phyloP scores from a whole-genome alignment of 1,140 invertebrate species.

The Psilanteris sp. region DNA sequence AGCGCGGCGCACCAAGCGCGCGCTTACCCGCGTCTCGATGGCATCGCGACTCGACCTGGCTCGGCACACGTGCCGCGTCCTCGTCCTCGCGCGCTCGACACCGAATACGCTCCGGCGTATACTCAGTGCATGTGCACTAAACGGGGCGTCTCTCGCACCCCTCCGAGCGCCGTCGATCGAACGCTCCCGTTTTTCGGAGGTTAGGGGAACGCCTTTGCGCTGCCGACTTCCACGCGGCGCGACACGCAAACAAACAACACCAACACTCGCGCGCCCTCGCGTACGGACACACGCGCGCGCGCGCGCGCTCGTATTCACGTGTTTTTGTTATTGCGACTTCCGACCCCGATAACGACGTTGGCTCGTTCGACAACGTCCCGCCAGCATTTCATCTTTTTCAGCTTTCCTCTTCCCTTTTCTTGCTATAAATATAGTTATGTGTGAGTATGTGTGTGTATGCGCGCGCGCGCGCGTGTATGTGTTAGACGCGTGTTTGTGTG shows the following conservation, averaged over 20 bases:
- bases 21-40: background rate
- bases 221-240: constrained; percentile 24
- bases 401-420: background rate
- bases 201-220: constrained; percentile 59
- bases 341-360: constrained; percentile 36
- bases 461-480: no score
- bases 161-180: constrained; percentile 45
- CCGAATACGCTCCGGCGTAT: constrained; percentile 12
- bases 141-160: constrained; percentile 48
- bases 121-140: constrained; percentile 65
- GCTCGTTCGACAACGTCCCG: constrained; percentile 5
- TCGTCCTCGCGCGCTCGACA: constrained; percentile 60
- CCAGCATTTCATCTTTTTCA: background rate
- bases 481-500: no score
- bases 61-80: constrained; percentile 59
- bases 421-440: no score
- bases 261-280: constrained; percentile 1
- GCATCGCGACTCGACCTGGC: no score
- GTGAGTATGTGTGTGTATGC: no score
- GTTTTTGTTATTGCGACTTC: constrained; percentile 47
- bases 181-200: constrained; percentile 56
- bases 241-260: constrained; percentile 42
- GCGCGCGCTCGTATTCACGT: constrained; percentile 15
- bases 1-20: background rate
- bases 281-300: background rate